Conservation (phyloP, 2,113 vertebrate genomes). For the Arvicanthis niloticus region DNA sequence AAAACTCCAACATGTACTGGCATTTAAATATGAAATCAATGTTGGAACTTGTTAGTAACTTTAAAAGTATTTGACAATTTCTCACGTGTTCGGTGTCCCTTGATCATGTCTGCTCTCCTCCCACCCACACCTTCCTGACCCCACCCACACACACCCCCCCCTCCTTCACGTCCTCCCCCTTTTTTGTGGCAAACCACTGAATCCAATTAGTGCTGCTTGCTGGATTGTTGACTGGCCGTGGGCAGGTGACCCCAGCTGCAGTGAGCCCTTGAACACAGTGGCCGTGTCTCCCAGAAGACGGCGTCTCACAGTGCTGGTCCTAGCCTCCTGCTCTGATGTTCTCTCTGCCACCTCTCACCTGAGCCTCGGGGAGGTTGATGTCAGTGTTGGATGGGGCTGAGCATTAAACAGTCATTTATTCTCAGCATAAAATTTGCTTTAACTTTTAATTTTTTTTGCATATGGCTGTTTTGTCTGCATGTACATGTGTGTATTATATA, state of each 20-base stretch:
- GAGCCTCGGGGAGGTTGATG: not conserved
- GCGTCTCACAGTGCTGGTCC: not conserved
- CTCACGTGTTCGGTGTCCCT: not conserved
- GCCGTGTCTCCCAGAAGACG: not conserved
- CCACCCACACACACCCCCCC: not conserved
- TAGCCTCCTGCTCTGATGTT: not conserved
- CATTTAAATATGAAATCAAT: not conserved
- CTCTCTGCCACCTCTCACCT: not conserved
- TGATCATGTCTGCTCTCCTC: not conserved
- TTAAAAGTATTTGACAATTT: not conserved
- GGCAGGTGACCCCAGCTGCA: not conserved
- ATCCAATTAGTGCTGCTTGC: not conserved
- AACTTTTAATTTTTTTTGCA: not conserved
- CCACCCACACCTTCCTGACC: not conserved
- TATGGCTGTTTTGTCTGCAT: not conserved
- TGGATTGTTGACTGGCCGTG: not conserved
- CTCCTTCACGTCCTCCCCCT: not conserved
- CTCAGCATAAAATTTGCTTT: not conserved
- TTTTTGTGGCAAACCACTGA: not conserved
- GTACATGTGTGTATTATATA: too few species aligned
- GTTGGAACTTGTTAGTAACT: not conserved
- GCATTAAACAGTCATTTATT: not conserved
- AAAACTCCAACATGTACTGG: not conserved
- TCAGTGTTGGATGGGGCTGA: not conserved
- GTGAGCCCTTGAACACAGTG: not conserved